Percentiles rank a stretch among this genome's conserved stretches.
Evolutionary conservation across 2,888 invertebrate species (phyloP).

Genomic region (Amaurobius ferox): DNA sequence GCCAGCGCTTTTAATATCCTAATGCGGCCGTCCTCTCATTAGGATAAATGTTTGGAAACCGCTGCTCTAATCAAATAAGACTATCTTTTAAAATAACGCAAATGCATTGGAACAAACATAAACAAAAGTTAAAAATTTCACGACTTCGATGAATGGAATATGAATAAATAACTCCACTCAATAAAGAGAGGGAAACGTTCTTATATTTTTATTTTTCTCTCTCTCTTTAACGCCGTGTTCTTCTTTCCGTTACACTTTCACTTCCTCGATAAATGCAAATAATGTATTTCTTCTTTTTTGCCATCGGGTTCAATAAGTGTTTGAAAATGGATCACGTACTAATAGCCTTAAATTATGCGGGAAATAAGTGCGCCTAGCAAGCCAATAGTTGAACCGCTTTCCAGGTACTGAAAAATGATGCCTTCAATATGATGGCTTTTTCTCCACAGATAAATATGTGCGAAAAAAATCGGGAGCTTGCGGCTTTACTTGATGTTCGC

Average conservation of each 20-base stretch:
- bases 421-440: too few species aligned
- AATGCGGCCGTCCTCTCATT: too few species aligned
- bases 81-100: background rate
- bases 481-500: too few species aligned
- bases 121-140: background rate
- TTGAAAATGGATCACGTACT: background rate
- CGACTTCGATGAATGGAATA: background rate
- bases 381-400: too few species aligned
- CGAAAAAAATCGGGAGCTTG: too few species aligned
- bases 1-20: too few species aligned
- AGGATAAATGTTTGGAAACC: too few species aligned
- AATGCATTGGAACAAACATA: background rate
- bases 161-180: background rate
- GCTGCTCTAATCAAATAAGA: too few species aligned
- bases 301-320: background rate
- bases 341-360: background rate
- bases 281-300: background rate
- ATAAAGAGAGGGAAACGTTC: background rate
- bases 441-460: too few species aligned
- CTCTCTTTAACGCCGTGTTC: background rate
- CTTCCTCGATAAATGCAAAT: background rate
- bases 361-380: too few species aligned
- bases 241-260: conserved; percentile 8
- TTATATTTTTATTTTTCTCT: background rate
- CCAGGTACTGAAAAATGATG: too few species aligned